phyloP scores from a whole-genome alignment of 2,797 vertebrate species.

The Anas bahamensis region DNA sequence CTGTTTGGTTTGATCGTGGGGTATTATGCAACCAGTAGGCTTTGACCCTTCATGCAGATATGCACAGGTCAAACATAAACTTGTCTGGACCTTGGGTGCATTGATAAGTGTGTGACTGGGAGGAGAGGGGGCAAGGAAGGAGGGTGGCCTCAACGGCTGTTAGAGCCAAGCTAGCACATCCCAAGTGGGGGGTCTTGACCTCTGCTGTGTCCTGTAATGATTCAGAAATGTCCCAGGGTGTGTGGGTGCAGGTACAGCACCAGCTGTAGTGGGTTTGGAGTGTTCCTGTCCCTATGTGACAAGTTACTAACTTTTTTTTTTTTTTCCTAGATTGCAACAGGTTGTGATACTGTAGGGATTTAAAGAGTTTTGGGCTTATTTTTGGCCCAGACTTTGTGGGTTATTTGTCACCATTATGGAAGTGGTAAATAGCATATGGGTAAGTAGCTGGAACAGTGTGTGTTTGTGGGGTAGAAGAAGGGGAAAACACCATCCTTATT shows the following conservation, averaged over 20 bases:
- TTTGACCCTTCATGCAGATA: not conserved
- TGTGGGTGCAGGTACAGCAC: not conserved
- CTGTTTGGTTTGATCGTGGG: not conserved
- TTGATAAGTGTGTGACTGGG: not conserved
- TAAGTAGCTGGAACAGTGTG: not conserved
- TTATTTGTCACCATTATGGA: not conserved
- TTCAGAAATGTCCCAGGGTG: not conserved
- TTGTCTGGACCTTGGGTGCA: not conserved
- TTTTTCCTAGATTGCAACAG: too few relatives aligned
- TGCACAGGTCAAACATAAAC: not conserved
- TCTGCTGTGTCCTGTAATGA: not conserved
- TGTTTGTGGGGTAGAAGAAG: not conserved
- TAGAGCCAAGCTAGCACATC: not conserved
- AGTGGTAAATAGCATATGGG: not conserved
- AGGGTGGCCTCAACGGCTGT: not conserved
- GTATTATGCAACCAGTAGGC: not conserved
- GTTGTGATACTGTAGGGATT: not conserved
- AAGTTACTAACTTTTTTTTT: not conserved
- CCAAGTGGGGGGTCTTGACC: not conserved
- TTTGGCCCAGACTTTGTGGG: not conserved
- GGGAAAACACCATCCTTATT: not conserved
- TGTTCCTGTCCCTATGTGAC: not conserved
- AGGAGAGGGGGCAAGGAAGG: not conserved
- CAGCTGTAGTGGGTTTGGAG: rapidly evolving
- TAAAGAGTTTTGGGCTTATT: not conserved